phyloP scores from a whole-genome alignment of 2,888 invertebrate species.

The Allolobophora icterica region DNA sequence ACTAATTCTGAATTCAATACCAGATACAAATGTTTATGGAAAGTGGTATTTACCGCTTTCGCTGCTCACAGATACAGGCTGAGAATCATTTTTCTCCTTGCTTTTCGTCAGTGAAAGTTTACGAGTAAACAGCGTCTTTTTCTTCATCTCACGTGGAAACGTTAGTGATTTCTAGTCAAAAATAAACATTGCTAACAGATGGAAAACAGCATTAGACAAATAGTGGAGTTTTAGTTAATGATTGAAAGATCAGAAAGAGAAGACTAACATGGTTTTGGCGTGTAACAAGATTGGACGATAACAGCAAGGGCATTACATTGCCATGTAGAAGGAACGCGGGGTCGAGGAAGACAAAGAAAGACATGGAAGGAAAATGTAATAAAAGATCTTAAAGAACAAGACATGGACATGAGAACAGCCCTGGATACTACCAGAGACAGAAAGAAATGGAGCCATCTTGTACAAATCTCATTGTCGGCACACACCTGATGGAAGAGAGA shows the following conservation, averaged over 20 bases:
- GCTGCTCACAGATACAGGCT: constrained; percentile 29
- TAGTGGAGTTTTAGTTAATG: background rate
- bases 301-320: too few relatives aligned
- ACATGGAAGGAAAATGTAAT: too few relatives aligned
- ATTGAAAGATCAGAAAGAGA: background rate
- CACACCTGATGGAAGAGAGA: too few relatives aligned
- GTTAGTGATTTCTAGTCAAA: constrained; percentile 24
- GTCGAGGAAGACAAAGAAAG: too few relatives aligned
- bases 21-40: background rate
- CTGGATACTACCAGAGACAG: too few relatives aligned
- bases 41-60: constrained; percentile 3
- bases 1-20: background rate
- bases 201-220: background rate
- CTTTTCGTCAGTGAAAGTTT: constrained; percentile 99
- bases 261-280: too few relatives aligned
- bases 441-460: too few relatives aligned
- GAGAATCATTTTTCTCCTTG: constrained; percentile 85
- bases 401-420: too few relatives aligned
- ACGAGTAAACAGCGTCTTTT: constrained; percentile 96
- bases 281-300: too few relatives aligned
- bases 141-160: constrained; percentile 66
- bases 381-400: too few relatives aligned
- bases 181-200: background rate
- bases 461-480: too few relatives aligned
- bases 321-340: too few relatives aligned